These are phyloP conservation scores for Etheostoma spectabile DNA, from an alignment of 2,113 vertebrate genomes.

Conservation along the genomic window DNA sequence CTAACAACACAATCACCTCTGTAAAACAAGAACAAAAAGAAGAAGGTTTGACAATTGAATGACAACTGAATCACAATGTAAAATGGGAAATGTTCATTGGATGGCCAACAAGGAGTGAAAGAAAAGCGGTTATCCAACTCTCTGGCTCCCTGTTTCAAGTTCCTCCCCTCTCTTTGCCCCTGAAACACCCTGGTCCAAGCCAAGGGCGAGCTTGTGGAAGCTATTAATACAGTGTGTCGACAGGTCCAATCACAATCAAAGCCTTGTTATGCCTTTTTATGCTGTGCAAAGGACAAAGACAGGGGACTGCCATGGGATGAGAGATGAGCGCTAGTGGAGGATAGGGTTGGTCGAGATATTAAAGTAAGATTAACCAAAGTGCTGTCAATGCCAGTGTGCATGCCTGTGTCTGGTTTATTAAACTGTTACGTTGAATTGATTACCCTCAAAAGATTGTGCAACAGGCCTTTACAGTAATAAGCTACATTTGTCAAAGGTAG, in stretches of 20 bases:
- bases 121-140: conserved; percentile 21
- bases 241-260: conserved; percentile 68
- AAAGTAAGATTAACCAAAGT: conserved; percentile 24
- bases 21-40: neutral
- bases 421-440: conserved; percentile 5
- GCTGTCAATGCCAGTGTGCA: neutral
- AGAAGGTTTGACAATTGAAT: conserved; percentile 31
- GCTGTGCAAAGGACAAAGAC: conserved; percentile 37
- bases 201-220: conserved; percentile 45
- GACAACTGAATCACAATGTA: conserved; percentile 43
- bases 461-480: conserved; percentile 18
- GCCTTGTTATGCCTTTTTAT: conserved; percentile 52
- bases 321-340: conserved; percentile 13
- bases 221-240: conserved; percentile 78
- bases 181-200: conserved; percentile 43
- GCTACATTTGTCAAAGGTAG: conserved; percentile 10
- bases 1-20: conserved; percentile 10
- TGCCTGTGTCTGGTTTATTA: conserved; percentile 22
- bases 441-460: conserved; percentile 14
- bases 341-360: conserved; percentile 22
- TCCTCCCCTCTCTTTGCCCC: conserved; percentile 17
- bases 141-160: conserved; percentile 9
- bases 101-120: conserved; percentile 16
- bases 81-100: conserved; percentile 35
- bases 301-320: conserved; percentile 33